Conservation (phyloP, 2,113 vertebrate species). For the Brachirus orientalis region DNA sequence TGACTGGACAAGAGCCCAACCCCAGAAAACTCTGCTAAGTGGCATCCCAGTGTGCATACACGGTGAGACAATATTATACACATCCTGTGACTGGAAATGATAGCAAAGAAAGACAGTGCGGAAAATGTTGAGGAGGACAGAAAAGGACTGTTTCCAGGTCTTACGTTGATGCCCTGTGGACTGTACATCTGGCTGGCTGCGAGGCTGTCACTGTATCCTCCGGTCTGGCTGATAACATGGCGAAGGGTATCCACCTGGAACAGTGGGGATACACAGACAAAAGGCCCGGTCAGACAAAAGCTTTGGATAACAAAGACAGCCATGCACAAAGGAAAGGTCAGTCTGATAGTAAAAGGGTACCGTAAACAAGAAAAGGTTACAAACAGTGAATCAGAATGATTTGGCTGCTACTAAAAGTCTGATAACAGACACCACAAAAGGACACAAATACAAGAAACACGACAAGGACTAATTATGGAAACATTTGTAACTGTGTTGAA, state of each 20-base stretch:
- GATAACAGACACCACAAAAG: conserved; percentile 60
- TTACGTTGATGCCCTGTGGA: conserved; percentile 99
- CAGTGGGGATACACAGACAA: conserved; percentile 76
- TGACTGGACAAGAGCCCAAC: conserved; percentile 85
- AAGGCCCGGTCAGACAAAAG: conserved; percentile 77
- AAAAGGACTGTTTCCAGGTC: conserved; percentile 76
- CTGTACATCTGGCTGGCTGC: conserved; percentile 99
- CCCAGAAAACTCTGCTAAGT: conserved; percentile 84
- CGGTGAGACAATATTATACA: conserved; percentile 30
- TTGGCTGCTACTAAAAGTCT: conserved; percentile 58
- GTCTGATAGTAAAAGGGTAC: conserved; percentile 77
- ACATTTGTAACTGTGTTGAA: conserved; percentile 19
- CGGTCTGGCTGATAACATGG: conserved; percentile 99
- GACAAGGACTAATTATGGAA: conserved; percentile 28
- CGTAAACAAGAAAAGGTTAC: conserved; percentile 78
- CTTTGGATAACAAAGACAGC: conserved; percentile 71
- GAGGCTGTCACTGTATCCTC: conserved; percentile 99
- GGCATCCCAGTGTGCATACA: conserved; percentile 70
- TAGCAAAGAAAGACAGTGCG: conserved; percentile 15
- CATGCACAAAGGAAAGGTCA: conserved; percentile 79
- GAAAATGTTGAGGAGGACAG: conserved; percentile 35
- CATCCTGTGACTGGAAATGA: conserved; percentile 42
- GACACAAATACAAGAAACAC: conserved; percentile 31
- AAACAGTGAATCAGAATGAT: conserved; percentile 63
- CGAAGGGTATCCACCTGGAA: conserved; percentile 99